These are phyloP conservation scores for Mystacornis crossleyi DNA, from an alignment of 2,113 vertebrate species.

Conservation along the genomic window DNA sequence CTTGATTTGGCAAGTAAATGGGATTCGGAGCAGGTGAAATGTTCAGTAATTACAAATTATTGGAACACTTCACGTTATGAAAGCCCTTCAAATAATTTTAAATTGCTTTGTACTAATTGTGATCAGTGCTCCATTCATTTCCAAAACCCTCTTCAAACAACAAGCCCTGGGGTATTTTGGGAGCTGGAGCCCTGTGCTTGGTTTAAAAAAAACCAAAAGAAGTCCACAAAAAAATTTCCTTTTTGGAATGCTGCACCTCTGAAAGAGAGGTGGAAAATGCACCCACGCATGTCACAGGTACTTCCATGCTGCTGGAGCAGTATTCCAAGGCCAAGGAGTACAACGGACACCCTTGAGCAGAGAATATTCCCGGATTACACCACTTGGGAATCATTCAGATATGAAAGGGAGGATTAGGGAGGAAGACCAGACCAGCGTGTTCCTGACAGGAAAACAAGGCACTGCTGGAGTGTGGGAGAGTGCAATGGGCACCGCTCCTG, in stretches of 20 bases:
- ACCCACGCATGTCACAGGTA: neutral
- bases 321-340: neutral
- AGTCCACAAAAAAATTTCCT: neutral
- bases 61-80: slow-evolving; percentile 65
- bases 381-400: neutral
- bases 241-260: neutral
- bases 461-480: neutral
- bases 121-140: slow-evolving; percentile 65
- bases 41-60: slow-evolving; percentile 71
- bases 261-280: neutral
- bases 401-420: neutral
- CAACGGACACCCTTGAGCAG: neutral
- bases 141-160: slow-evolving; percentile 55
- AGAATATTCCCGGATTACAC: neutral
- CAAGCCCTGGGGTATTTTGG: slow-evolving; percentile 50
- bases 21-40: slow-evolving; percentile 70
- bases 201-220: neutral
- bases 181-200: slow-evolving; percentile 6
- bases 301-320: neutral
- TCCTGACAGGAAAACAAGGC: neutral
- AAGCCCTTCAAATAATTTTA: slow-evolving; percentile 74
- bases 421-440: neutral
- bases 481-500: rapidly evolving
- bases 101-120: slow-evolving; percentile 71
- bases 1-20: slow-evolving; percentile 72